Evolutionary conservation across 2,113 vertebrate genomes (phyloP).

Genomic region (Piaya cayana): DNA sequence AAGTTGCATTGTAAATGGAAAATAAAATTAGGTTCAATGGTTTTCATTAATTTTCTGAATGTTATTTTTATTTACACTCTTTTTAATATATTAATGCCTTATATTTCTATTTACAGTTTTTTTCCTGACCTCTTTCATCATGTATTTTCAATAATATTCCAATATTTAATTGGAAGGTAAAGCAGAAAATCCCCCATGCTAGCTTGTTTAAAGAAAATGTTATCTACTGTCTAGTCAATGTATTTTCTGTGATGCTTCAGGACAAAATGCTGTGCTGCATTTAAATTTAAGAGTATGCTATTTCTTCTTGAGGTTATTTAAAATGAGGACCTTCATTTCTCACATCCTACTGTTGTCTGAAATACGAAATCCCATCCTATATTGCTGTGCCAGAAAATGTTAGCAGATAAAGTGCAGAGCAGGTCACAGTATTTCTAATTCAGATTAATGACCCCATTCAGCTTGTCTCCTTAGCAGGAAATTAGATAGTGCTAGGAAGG

Average conservation of each 20-base stretch:
- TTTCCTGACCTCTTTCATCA: background rate
- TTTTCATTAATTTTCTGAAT: background rate
- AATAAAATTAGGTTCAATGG: background rate
- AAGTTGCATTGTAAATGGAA: background rate
- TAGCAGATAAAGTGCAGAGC: slow-evolving; percentile 62
- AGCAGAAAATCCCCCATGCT: background rate
- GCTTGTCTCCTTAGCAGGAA: slow-evolving; percentile 79
- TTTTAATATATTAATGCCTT: background rate
- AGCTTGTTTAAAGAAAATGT: background rate
- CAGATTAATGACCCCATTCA: slow-evolving; percentile 81
- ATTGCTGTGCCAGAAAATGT: slow-evolving; percentile 26
- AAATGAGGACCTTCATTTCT: background rate
- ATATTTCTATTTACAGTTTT: background rate
- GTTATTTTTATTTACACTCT: background rate
- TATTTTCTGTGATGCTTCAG: background rate
- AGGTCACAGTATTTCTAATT: slow-evolving; percentile 77
- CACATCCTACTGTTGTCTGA: background rate
- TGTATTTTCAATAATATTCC: background rate
- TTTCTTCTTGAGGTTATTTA: background rate
- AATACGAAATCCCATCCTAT: background rate
- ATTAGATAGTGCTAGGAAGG: slow-evolving; percentile 75
- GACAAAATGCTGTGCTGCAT: background rate
- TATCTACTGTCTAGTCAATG: background rate
- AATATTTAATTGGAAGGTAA: background rate
- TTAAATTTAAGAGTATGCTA: background rate